Conservation (phyloP, 2,797 vertebrate species). For the Anguilla obscura region DNA sequence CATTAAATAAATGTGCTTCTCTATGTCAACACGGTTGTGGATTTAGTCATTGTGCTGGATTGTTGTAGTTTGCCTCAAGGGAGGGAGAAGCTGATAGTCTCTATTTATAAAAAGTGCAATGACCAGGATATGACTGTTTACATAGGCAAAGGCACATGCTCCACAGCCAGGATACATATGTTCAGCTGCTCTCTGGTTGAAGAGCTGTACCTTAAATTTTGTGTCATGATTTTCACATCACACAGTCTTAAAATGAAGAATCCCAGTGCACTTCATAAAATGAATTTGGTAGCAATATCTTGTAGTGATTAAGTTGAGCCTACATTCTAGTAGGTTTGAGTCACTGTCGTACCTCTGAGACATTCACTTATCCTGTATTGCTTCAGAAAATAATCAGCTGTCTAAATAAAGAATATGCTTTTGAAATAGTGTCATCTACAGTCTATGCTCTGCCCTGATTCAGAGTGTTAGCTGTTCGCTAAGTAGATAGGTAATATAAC, state of each 20-base stretch:
- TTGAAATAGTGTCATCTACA: background rate
- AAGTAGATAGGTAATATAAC: background rate
- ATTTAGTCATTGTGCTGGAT: constrained; percentile 34
- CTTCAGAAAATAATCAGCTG: background rate
- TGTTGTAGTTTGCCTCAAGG: constrained; percentile 65
- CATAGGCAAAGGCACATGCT: constrained; percentile 50
- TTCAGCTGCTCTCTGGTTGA: background rate
- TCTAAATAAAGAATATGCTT: background rate
- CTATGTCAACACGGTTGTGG: too few relatives aligned
- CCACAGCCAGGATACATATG: background rate
- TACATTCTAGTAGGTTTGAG: background rate
- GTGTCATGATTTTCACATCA: background rate
- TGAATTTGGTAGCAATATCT: background rate
- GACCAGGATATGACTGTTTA: constrained; percentile 74
- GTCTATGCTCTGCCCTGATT: background rate
- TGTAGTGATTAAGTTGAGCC: background rate
- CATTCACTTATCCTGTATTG: background rate
- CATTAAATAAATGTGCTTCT: background rate
- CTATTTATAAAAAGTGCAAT: constrained; percentile 59
- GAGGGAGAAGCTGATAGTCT: constrained; percentile 56
- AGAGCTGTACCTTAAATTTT: background rate
- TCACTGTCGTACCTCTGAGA: background rate
- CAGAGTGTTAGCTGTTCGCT: background rate
- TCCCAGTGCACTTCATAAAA: background rate
- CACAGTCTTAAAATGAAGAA: background rate